A percentile compares a stretch with the other conserved stretches of the same genome.
Conservation (phyloP, 2,888 invertebrate species). For the Aethes cnicana region DNA sequence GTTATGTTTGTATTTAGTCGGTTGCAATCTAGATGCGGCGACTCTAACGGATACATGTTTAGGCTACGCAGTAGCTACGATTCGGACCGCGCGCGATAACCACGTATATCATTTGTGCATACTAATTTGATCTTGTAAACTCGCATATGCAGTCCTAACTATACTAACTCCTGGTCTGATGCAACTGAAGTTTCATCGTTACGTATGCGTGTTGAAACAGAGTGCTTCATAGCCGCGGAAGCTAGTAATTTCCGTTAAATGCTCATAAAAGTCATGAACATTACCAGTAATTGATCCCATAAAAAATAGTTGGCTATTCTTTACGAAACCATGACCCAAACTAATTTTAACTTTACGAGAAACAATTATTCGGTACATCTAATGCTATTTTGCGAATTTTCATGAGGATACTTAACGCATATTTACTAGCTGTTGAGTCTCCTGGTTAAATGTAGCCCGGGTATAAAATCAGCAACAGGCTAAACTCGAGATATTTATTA, state of each 20-base stretch:
- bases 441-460: constrained; percentile 22
- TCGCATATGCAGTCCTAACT: constrained; percentile 20
- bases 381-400: constrained; percentile 17
- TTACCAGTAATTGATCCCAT: background rate
- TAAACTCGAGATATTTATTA: constrained; percentile 21
- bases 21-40: too few species aligned
- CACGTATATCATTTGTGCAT: background rate
- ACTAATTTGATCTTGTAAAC: constrained; percentile 10
- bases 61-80: constrained; percentile 10
- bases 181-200: constrained; percentile 17
- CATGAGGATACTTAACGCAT: constrained; percentile 16
- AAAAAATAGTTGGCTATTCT: constrained; percentile 12
- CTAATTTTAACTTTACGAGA: constrained; percentile 25
- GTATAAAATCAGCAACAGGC: constrained; percentile 12
- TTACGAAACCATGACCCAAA: constrained; percentile 28
- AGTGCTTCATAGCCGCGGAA: constrained; percentile 12
- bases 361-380: constrained; percentile 17
- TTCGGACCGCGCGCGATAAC: constrained; percentile 3
- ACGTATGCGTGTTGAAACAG: constrained; percentile 9
- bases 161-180: constrained; percentile 17
- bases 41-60: constrained; percentile 15
- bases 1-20: too few species aligned
- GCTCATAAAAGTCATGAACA: too few species aligned
- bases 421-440: constrained; percentile 16
- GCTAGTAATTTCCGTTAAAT: constrained; percentile 17